These are phyloP conservation scores for Chloroclysta siterata DNA, from an alignment of 2,888 invertebrate species.

Conservation along the genomic window DNA sequence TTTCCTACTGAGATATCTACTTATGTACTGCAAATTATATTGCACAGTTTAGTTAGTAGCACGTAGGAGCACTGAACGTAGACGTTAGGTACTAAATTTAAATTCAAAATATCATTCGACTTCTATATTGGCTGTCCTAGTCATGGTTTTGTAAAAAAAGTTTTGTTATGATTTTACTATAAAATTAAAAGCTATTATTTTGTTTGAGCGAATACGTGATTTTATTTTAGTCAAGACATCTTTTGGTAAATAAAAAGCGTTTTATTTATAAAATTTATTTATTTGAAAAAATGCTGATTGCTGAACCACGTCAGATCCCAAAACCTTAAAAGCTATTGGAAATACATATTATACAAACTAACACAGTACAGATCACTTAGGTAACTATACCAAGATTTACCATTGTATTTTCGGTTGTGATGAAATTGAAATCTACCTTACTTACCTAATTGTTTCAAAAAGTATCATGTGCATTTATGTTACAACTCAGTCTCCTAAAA, in stretches of 20 bases:
- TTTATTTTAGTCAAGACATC: slow-evolving; percentile 71
- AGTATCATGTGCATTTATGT: background rate
- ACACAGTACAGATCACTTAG: slow-evolving; percentile 1
- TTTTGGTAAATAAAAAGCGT: slow-evolving; percentile 67
- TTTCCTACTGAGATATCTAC: slow-evolving; percentile 32
- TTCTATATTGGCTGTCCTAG: slow-evolving; percentile 62
- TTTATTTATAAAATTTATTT: slow-evolving; percentile 50
- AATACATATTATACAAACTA: slow-evolving; percentile 33
- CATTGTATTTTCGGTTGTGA: background rate
- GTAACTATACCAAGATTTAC: background rate
- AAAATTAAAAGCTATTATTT: slow-evolving; percentile 42
- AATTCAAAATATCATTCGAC: slow-evolving; percentile 11
- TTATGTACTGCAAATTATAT: slow-evolving; percentile 16
- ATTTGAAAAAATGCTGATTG: slow-evolving; percentile 42
- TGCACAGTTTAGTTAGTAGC: slow-evolving; percentile 36
- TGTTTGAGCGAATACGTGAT: slow-evolving; percentile 63
- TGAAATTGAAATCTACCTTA: background rate
- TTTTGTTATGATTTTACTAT: slow-evolving; percentile 1
- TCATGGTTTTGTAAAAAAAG: slow-evolving; percentile 58
- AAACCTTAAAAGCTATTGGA: slow-evolving; percentile 41
- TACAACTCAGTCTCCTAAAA: background rate
- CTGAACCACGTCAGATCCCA: slow-evolving; percentile 38
- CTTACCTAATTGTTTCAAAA: background rate
- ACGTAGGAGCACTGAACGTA: slow-evolving; percentile 48
- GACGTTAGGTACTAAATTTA: slow-evolving; percentile 12